phyloP scores from a whole-genome alignment of 2,888 invertebrate genomes.

The Cryptophagus acutangulus region DNA sequence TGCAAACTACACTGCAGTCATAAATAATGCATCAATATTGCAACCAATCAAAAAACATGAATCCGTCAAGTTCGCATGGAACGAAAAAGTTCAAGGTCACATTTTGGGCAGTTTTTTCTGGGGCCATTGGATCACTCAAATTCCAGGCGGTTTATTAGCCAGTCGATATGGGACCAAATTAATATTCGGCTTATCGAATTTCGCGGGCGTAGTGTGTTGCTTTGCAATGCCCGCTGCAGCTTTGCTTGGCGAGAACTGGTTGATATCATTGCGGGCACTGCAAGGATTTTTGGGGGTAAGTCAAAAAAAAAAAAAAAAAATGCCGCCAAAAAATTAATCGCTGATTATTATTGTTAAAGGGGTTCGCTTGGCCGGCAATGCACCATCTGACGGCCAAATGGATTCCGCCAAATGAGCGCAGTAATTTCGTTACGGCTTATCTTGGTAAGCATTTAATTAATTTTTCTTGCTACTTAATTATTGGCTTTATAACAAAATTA shows the following conservation, averaged over 20 bases:
- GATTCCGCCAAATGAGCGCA: constrained; percentile 77
- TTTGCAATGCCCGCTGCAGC: constrained; percentile 63
- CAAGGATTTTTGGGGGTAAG: constrained; percentile 68
- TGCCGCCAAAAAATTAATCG: neutral
- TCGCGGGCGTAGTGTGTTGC: constrained; percentile 59
- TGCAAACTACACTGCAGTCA: too few relatives aligned
- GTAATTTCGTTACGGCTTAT: constrained; percentile 48
- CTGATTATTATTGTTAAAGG: constrained; percentile 46
- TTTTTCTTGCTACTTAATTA: neutral
- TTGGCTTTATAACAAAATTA: too few relatives aligned
- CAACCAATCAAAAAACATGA: too few relatives aligned
- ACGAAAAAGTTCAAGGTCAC: constrained; percentile 59
- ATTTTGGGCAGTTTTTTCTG: constrained; percentile 67
- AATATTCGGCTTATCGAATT: constrained; percentile 64
- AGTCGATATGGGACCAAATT: constrained; percentile 66
- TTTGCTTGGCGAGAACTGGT: constrained; percentile 51
- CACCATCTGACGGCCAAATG: constrained; percentile 73
- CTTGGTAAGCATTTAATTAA: constrained; percentile 35
- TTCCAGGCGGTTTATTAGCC: constrained; percentile 68
- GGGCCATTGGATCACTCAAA: constrained; percentile 65
- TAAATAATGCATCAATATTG: too few relatives aligned
- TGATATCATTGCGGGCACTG: constrained; percentile 58
- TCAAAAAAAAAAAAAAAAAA: constrained; percentile 17
- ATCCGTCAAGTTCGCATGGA: constrained; percentile 54
- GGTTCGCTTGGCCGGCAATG: constrained; percentile 72